phyloP scores from a whole-genome alignment of 2,888 invertebrate genomes.

The Scrobipalpa costella region DNA sequence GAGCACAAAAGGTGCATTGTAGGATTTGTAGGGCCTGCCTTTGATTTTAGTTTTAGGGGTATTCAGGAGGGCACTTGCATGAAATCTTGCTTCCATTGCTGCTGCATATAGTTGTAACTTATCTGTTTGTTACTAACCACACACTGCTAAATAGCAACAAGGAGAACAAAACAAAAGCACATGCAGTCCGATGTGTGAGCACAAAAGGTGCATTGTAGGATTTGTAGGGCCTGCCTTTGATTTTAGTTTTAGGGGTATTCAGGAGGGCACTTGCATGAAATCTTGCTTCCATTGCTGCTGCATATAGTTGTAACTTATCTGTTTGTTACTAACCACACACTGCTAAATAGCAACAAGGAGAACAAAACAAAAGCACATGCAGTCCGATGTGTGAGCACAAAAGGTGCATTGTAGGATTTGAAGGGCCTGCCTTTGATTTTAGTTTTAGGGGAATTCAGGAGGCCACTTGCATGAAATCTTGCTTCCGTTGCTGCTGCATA shows the following conservation, averaged over 20 bases:
- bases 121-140: too few species aligned
- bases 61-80: too few species aligned
- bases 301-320: too few species aligned
- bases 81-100: too few species aligned
- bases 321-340: not conserved
- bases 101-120: too few species aligned
- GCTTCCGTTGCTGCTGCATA: too few species aligned
- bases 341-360: not conserved
- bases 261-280: too few species aligned
- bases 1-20: conserved; percentile 53
- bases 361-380: conserved; percentile 30
- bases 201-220: conserved; percentile 53
- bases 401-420: conserved; percentile 47
- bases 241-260: conserved; percentile 12
- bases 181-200: conserved; percentile 50
- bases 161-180: not conserved
- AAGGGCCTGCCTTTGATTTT: conserved; percentile 6
- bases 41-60: conserved; percentile 15
- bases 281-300: too few species aligned
- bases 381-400: conserved; percentile 55
- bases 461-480: too few species aligned
- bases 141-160: not conserved
- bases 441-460: conserved; percentile 9
- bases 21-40: not conserved
- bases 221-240: conserved; percentile 6